Percentiles rank a stretch among this genome's conserved stretches.
Evolutionary conservation across 2,113 vertebrate genomes (phyloP).

Genomic region (Callipepla californica): DNA sequence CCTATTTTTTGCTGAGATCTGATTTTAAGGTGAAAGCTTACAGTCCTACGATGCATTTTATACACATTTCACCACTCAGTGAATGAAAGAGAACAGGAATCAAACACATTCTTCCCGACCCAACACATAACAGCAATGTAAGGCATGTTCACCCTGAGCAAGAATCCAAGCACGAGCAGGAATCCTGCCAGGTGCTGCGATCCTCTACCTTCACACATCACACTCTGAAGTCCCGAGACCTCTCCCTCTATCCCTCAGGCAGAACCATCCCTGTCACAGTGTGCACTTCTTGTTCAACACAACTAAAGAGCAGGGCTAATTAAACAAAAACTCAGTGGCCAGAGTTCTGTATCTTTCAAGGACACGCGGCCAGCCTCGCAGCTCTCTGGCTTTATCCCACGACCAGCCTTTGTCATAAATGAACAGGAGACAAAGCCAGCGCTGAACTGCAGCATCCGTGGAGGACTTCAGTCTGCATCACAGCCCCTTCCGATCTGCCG

Average conservation of each 20-base stretch:
- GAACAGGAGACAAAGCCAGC: conserved; percentile 54
- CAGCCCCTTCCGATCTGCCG: not conserved
- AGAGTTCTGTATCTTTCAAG: conserved; percentile 33
- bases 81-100: not conserved
- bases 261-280: not conserved
- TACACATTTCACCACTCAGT: not conserved
- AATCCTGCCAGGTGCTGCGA: not conserved
- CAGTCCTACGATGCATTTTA: not conserved
- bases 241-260: not conserved
- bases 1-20: not conserved
- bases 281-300: not conserved
- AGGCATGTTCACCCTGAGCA: conserved; percentile 62
- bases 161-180: conserved; percentile 44
- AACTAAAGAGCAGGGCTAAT: conserved; percentile 8
- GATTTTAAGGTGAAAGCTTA: not conserved
- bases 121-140: conserved; percentile 24
- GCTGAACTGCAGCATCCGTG: not conserved
- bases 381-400: conserved; percentile 66
- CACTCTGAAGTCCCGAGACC: not conserved
- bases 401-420: conserved; percentile 55
- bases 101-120: not conserved
- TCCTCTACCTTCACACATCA: not conserved
- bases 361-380: not conserved
- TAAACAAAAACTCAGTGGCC: not conserved
- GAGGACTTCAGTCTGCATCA: not conserved